Conservation (phyloP, 2,888 invertebrate species). For the Cyclophora punctaria region DNA sequence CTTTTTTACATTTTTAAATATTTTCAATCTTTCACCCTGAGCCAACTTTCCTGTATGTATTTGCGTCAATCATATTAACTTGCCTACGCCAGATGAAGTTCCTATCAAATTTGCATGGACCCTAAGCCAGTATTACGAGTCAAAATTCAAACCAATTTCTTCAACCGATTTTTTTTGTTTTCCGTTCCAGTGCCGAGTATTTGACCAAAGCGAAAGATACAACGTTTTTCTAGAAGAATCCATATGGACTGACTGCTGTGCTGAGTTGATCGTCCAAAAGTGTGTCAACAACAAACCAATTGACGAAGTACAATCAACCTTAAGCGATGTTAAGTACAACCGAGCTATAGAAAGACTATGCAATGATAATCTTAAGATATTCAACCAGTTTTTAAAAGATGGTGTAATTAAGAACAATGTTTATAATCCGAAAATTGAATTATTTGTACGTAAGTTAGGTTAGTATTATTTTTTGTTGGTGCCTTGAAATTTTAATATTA, state of each 20-base stretch:
- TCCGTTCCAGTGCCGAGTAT: constrained; percentile 70
- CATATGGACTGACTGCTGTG: constrained; percentile 46
- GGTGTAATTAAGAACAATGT: constrained; percentile 9
- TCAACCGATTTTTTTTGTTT: too few species aligned
- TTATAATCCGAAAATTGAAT: constrained; percentile 38
- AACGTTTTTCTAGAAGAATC: constrained; percentile 76
- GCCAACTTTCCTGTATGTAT: too few species aligned
- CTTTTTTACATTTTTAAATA: too few species aligned
- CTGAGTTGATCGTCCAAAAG: constrained; percentile 10
- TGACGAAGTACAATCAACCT: too few species aligned
- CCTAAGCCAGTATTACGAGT: too few species aligned
- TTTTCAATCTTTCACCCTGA: too few species aligned
- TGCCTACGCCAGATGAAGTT: too few species aligned
- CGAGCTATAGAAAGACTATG: constrained; percentile 34
- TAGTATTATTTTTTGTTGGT: neutral
- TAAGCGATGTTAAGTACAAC: constrained; percentile 12
- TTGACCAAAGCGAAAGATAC: constrained; percentile 79
- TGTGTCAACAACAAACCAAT: too few species aligned
- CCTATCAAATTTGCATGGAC: too few species aligned
- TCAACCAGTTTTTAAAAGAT: constrained; percentile 22
- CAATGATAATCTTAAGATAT: constrained; percentile 28
- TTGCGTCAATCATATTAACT: too few species aligned
- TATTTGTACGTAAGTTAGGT: constrained; percentile 29
- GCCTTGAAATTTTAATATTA: too few species aligned
- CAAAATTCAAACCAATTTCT: too few species aligned